Percentiles rank a stretch among this genome's conserved stretches.
Conservation (phyloP, 2,797 vertebrate species). For the Pterois miles region DNA sequence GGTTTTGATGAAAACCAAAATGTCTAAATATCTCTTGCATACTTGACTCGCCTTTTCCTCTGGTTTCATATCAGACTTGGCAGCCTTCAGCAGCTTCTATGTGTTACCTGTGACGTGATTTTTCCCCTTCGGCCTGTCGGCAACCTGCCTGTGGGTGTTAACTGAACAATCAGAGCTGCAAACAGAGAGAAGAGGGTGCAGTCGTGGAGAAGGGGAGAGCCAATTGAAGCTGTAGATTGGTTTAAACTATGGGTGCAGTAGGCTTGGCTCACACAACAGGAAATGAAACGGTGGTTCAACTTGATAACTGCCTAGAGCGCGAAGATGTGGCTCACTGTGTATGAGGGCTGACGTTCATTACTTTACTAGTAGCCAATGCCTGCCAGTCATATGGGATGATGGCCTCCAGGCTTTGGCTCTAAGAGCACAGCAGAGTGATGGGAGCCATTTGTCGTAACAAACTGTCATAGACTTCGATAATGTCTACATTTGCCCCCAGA, state of each 20-base stretch:
- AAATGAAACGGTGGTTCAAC: constrained; percentile 60
- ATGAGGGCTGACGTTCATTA: constrained; percentile 62
- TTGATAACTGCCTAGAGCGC: constrained; percentile 39
- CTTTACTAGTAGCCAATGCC: constrained; percentile 32
- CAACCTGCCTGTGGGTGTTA: constrained; percentile 7
- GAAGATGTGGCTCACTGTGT: constrained; percentile 44
- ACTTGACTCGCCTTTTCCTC: not conserved
- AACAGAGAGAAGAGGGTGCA: constrained; percentile 36
- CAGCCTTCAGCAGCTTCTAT: constrained; percentile 58
- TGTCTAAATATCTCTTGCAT: not conserved
- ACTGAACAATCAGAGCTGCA: constrained; percentile 65
- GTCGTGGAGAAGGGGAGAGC: constrained; percentile 7
- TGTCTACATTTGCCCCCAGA: not conserved
- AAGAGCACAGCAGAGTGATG: constrained; percentile 51
- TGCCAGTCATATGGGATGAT: constrained; percentile 26
- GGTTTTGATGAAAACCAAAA: not conserved
- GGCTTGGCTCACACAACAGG: constrained; percentile 44
- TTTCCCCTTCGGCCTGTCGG: not conserved
- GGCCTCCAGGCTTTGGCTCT: constrained; percentile 31
- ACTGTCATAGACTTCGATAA: not conserved
- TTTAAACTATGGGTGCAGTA: constrained; percentile 25
- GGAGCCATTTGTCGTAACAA: constrained; percentile 3
- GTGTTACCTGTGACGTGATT: not conserved
- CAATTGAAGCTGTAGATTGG: constrained; percentile 45
- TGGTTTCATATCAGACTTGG: not conserved